Percentiles rank a stretch among this genome's conserved stretches.
These are phyloP conservation scores for Chromobotia macracanthus DNA, from an alignment of 2,797 vertebrate genomes.

Conservation along the genomic window DNA sequence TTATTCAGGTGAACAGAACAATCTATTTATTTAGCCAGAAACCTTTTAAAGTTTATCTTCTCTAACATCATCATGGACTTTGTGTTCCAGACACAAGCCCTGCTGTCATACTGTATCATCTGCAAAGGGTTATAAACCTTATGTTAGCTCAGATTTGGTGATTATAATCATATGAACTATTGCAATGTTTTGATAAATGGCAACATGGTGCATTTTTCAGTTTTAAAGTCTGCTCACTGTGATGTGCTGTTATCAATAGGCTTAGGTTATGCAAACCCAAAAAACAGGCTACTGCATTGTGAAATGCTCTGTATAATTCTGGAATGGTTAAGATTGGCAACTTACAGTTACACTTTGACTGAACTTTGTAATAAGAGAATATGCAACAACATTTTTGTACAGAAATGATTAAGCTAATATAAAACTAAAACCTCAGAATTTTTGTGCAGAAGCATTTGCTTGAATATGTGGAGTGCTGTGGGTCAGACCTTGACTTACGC, in stretches of 20 bases:
- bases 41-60: not conserved
- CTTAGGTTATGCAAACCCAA: not conserved
- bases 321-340: not conserved
- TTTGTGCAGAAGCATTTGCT: not conserved
- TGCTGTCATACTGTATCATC: no score
- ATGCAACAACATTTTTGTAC: no score
- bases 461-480: not conserved
- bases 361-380: not conserved
- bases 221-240: conserved; percentile 1
- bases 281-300: not conserved
- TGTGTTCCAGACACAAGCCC: no score
- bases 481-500: conserved; percentile 64
- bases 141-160: not conserved
- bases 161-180: not conserved
- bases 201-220: not conserved
- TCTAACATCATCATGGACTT: no score
- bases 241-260: not conserved
- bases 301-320: not conserved
- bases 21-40: not conserved
- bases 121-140: no score
- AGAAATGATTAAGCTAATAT: not conserved
- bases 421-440: conserved; percentile 6
- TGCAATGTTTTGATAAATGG: not conserved
- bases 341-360: not conserved
- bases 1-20: not conserved